Evolutionary conservation across 2,797 vertebrate genomes (phyloP), one percentile per base, ranked within the genome.

Genomic region (Gephyroberyx darwinii): DNA sequence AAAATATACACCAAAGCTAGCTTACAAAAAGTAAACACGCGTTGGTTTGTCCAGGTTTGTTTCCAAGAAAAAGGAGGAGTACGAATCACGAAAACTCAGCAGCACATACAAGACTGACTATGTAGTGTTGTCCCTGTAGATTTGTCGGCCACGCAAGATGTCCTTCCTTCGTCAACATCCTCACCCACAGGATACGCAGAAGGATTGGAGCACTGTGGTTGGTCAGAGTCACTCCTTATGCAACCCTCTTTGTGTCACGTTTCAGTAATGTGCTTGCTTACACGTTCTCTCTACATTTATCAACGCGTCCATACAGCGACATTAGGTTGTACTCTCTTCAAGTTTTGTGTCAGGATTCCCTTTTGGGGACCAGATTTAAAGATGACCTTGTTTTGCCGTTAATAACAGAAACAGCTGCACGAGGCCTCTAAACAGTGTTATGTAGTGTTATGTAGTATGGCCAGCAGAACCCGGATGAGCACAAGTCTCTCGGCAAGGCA

Each of bases 401-500:
- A 8, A 0, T 0, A 0, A 26, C 47, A 14, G 17, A 45, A 12
- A 19, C 59, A 45, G 52, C 69, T 56, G 35, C 71, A 65, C 8
- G 0, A 26, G 57, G 1, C 17, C 0, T 54, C 31, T 0, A 3
- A 4, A 1, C 19, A 7, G 7, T 4, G 53, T 82, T 84, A 88
- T 35, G 70, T 67, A 7, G 7, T 4, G 53, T 82, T 84, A 88
- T 35, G 70, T 67, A 19, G 1, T 20, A 9, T 1, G 16, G 1
- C 1, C 41, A 12, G 17, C 68, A 89, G 69, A 77, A 85, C 92
- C 92, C 92, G 93, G 92, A 93, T 94, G 50, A 54, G 60, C 93
- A 93, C 92, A 82, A 89, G 91, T 14, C 0, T 8, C 0, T 41
- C 75, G 81, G 80, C 83, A 75, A 69, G 78, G 69, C 1, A 4